These are phyloP conservation scores for Pseudomyrmex cubaensis DNA, from an alignment of 1,140 invertebrate genomes.

Conservation along the genomic window DNA sequence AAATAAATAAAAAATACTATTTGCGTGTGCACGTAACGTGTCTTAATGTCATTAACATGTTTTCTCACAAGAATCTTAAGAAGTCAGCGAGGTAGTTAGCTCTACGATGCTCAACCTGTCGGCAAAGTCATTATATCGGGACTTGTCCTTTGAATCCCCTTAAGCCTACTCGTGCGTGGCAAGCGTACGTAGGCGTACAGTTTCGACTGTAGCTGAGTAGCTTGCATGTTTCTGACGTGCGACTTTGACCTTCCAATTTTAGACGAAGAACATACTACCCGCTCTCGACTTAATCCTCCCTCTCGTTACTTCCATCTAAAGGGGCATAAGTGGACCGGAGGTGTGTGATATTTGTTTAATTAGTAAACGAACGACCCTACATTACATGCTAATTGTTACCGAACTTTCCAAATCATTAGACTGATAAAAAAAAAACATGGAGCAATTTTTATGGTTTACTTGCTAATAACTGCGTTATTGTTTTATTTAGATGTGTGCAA, in stretches of 20 bases:
- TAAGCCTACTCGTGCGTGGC: conserved; percentile 22
- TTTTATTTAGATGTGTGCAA: neutral
- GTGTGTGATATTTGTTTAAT: conserved; percentile 19
- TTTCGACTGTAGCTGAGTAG: conserved; percentile 20
- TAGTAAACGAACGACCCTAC: neutral
- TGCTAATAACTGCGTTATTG: neutral
- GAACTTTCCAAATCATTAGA: neutral
- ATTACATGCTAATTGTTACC: neutral
- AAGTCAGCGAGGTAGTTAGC: neutral
- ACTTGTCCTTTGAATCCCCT: conserved; percentile 24
- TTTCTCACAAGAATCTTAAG: neutral
- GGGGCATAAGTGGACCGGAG: neutral
- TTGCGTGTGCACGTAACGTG: too few species aligned
- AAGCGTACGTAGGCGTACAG: neutral
- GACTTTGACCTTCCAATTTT: conserved; percentile 48
- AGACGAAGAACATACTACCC: neutral
- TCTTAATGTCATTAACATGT: neutral
- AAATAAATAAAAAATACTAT: too few species aligned
- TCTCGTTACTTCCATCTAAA: neutral
- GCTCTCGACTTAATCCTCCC: conserved; percentile 6
- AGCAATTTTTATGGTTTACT: neutral
- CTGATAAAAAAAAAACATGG: neutral
- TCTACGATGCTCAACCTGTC: neutral
- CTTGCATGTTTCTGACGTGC: conserved; percentile 45
- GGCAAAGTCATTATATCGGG: conserved; percentile 15